phyloP scores from a whole-genome alignment of 2,797 vertebrate species.

The Lacerta viridis region DNA sequence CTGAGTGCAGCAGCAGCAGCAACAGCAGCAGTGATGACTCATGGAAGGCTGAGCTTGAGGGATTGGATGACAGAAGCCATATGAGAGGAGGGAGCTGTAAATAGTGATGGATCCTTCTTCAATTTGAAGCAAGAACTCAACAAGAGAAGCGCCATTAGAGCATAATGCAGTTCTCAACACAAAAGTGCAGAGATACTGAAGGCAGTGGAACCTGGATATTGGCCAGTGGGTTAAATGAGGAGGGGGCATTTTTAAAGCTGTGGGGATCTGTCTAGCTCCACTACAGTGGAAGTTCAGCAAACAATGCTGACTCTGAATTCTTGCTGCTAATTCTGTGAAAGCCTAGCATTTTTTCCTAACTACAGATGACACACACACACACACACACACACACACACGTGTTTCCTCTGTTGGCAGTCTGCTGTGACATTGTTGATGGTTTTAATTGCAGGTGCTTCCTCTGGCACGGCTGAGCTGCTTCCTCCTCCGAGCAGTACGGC shows the following conservation, averaged over 20 bases:
- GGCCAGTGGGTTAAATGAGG: constrained; percentile 4
- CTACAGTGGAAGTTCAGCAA: not conserved
- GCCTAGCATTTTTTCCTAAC: not conserved
- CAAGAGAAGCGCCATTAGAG: not conserved
- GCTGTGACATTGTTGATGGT: not conserved
- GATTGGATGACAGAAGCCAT: not conserved
- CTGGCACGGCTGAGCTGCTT: constrained; percentile 92
- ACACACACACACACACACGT: too few species aligned
- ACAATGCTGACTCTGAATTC: not conserved
- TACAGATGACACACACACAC: not conserved
- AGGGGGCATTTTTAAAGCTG: not conserved
- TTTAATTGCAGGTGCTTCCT: constrained; percentile 84
- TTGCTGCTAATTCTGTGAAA: not conserved
- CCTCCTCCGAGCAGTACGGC: constrained; percentile 89
- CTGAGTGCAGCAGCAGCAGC: too few species aligned
- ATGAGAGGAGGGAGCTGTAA: too few species aligned
- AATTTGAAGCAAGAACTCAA: not conserved
- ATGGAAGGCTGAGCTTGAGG: not conserved
- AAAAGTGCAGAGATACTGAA: not conserved
- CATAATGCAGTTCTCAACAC: not conserved
- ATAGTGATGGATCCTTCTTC: too few species aligned
- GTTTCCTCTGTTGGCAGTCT: not conserved
- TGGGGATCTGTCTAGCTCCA: not conserved
- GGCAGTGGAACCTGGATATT: not conserved
- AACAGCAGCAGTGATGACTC: not conserved